phyloP scores from a whole-genome alignment of 2,113 vertebrate species.

The Burhinus bistriatus region DNA sequence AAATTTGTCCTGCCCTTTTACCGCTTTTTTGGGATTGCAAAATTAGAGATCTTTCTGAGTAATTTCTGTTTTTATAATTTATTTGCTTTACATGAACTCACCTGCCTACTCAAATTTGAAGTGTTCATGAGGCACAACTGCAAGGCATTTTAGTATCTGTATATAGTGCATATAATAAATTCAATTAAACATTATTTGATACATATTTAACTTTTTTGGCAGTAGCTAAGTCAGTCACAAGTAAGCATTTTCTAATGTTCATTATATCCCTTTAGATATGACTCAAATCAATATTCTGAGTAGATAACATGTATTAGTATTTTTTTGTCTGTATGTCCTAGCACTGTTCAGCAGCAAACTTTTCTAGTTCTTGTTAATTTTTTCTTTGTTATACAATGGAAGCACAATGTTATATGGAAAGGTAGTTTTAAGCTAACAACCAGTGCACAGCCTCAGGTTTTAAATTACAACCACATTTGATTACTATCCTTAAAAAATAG shows the following conservation, averaged over 20 bases:
- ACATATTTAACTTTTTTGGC: constrained; percentile 85
- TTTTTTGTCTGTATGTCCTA: constrained; percentile 86
- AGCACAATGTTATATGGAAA: constrained; percentile 96
- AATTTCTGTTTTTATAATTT: constrained; percentile 77
- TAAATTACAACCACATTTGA: constrained; percentile 84
- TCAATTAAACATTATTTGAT: constrained; percentile 86
- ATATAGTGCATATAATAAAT: constrained; percentile 87
- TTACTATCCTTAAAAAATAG: constrained; percentile 75
- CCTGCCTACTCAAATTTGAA: constrained; percentile 71
- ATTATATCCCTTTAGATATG: constrained; percentile 78
- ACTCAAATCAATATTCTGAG: constrained; percentile 77
- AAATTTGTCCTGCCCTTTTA: constrained; percentile 50
- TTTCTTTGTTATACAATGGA: constrained; percentile 86
- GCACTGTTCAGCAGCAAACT: constrained; percentile 80
- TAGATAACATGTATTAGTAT: constrained; percentile 81
- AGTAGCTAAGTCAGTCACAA: constrained; percentile 81
- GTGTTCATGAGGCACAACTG: constrained; percentile 74
- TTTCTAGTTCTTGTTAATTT: constrained; percentile 81
- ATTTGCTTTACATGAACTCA: constrained; percentile 74
- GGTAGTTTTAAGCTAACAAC: constrained; percentile 89
- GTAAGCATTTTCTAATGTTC: constrained; percentile 82
- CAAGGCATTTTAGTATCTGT: constrained; percentile 83
- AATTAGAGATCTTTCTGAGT: constrained; percentile 60
- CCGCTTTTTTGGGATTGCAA: constrained; percentile 45
- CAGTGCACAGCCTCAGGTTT: constrained; percentile 95